These are phyloP conservation scores for Hippoglossus stenolepis DNA, from an alignment of 2,113 vertebrate genomes.

Conservation along the genomic window DNA sequence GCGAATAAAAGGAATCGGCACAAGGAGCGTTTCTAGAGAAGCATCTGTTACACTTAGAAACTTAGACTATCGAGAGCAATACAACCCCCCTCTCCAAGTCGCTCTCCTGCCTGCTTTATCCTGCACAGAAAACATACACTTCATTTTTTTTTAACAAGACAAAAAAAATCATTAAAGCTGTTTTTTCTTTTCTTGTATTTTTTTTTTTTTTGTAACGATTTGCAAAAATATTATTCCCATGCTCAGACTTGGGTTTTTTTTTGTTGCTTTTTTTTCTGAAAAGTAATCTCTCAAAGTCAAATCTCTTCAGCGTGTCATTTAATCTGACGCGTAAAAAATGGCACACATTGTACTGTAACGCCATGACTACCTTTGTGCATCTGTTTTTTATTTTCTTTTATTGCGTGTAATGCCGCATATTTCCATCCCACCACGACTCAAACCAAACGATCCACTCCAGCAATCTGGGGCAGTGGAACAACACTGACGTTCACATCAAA, in stretches of 20 bases:
- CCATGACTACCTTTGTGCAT: background rate
- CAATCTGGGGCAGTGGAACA: slow-evolving; percentile 46
- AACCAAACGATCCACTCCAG: slow-evolving; percentile 35
- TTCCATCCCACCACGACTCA: slow-evolving; percentile 1
- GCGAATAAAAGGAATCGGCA: slow-evolving; percentile 94
- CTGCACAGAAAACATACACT: slow-evolving; percentile 29
- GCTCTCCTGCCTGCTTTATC: slow-evolving; percentile 51
- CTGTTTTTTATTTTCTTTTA: background rate
- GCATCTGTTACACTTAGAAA: slow-evolving; percentile 99
- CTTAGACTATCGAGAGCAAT: slow-evolving; percentile 95
- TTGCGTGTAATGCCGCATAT: background rate
- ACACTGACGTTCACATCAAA: slow-evolving; percentile 50
- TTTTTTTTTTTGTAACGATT: background rate
- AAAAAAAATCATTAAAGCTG: slow-evolving; percentile 9
- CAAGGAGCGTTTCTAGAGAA: slow-evolving; percentile 94
- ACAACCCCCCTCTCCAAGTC: slow-evolving; percentile 69
- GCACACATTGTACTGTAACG: background rate
- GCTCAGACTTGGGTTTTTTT: background rate
- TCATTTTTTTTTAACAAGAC: slow-evolving; percentile 41
- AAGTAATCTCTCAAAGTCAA: slow-evolving; percentile 8
- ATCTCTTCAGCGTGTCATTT: slow-evolving; percentile 19
- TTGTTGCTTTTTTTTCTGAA: background rate
- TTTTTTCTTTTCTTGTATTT: background rate
- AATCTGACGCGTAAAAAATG: background rate
- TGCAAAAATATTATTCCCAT: background rate